Evolutionary conservation across 2,888 invertebrate genomes (phyloP).

Genomic region (Himalopsyche anomala): DNA sequence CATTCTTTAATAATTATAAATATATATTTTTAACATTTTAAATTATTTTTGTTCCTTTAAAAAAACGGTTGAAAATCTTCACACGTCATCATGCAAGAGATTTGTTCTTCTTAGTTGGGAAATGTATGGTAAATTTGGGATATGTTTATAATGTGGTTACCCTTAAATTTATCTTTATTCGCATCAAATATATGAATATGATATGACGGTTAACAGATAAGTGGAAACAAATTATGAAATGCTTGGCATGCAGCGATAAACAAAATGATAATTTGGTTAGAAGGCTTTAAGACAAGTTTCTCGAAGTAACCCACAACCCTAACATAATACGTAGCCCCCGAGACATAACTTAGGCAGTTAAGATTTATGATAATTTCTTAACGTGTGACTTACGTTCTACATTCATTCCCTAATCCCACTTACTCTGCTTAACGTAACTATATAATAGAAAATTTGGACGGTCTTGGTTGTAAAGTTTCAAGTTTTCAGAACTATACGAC

Average conservation of each 20-base stretch:
- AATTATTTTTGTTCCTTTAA: too few species aligned
- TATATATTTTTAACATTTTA: too few species aligned
- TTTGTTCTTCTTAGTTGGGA: too few species aligned
- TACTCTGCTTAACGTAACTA: conserved; percentile 57
- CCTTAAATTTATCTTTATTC: conserved; percentile 8
- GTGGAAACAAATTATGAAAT: conserved; percentile 48
- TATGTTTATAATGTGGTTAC: conserved; percentile 10
- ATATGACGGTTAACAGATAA: conserved; percentile 34
- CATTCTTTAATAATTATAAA: too few species aligned
- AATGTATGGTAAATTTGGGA: not conserved
- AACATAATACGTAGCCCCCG: conserved; percentile 60
- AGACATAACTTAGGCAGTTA: conserved; percentile 63
- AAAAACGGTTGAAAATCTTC: too few species aligned
- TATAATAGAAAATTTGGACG: conserved; percentile 52
- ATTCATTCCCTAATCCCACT: conserved; percentile 59
- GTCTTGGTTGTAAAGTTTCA: conserved; percentile 45
- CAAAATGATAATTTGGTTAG: conserved; percentile 63
- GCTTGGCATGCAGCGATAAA: conserved; percentile 57
- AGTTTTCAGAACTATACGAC: conserved; percentile 26
- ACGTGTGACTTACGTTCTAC: conserved; percentile 64
- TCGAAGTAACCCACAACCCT: conserved; percentile 58
- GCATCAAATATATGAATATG: conserved; percentile 26
- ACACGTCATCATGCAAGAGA: too few species aligned
- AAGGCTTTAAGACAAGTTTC: conserved; percentile 39
- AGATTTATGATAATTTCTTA: conserved; percentile 66